phyloP scores from a whole-genome alignment of 2,797 vertebrate genomes.

The Brachymystax lenok region DNA sequence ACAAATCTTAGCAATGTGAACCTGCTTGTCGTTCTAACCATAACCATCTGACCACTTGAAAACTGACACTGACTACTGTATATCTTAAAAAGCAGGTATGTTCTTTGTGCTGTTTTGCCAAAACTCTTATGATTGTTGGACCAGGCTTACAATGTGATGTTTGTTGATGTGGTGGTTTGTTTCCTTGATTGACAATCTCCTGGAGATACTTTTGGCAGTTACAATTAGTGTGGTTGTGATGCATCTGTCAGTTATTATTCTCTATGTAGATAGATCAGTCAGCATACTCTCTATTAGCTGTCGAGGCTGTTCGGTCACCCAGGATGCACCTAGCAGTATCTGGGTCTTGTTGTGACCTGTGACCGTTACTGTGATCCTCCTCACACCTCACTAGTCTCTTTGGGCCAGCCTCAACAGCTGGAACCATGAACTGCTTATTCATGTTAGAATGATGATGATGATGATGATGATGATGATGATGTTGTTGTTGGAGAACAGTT shows the following conservation, averaged over 20 bases:
- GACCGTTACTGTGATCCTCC: slow-evolving; percentile 11
- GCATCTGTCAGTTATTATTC: neutral
- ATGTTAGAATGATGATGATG: neutral
- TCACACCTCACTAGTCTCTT: slow-evolving; percentile 10
- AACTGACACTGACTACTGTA: too few species aligned
- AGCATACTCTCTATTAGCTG: neutral
- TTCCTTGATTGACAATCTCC: neutral
- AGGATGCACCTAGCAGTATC: slow-evolving; percentile 16
- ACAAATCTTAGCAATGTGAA: slow-evolving; percentile 14
- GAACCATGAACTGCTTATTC: neutral
- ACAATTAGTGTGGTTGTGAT: neutral
- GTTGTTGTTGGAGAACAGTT: too few species aligned
- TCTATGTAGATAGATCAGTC: neutral
- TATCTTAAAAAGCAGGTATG: too few species aligned
- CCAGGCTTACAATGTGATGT: neutral
- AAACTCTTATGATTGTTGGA: neutral
- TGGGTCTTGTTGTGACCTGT: slow-evolving; percentile 11
- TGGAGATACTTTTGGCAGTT: slow-evolving; percentile 1
- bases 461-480: too few species aligned
- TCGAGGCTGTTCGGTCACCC: slow-evolving; percentile 9
- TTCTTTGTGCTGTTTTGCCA: too few species aligned
- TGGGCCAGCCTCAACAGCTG: slow-evolving; percentile 13
- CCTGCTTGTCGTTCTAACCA: too few species aligned
- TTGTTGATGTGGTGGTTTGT: neutral
- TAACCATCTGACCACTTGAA: too few species aligned